These are phyloP conservation scores for Limenitis camilla DNA, from an alignment of 2,888 invertebrate species.

Conservation along the genomic window DNA sequence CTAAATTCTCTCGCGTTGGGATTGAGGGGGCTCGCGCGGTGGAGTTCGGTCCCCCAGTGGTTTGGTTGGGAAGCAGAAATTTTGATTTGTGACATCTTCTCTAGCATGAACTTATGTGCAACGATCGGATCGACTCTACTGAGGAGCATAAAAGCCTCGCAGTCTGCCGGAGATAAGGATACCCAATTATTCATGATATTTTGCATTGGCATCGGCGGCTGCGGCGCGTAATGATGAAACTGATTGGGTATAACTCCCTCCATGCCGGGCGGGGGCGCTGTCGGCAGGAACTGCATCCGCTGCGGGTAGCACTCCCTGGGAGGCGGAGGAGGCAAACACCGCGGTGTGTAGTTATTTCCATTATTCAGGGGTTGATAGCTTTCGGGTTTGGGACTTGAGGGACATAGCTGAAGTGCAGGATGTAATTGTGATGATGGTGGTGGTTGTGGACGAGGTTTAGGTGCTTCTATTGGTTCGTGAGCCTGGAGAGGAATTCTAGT, in stretches of 20 bases:
- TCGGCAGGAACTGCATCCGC: too few species aligned
- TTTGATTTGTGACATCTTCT: constrained; percentile 29
- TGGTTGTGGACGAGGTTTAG: background rate
- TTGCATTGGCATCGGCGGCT: too few species aligned
- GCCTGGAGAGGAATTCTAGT: background rate
- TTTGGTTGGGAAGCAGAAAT: background rate
- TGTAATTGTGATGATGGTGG: background rate
- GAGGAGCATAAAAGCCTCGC: constrained; percentile 40
- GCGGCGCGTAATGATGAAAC: too few species aligned
- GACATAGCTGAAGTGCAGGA: background rate
- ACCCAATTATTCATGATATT: constrained; percentile 17
- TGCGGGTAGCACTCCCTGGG: too few species aligned
- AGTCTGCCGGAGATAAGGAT: constrained; percentile 38
- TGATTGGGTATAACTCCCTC: too few species aligned
- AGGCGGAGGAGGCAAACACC: too few species aligned
- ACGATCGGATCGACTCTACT: constrained; percentile 36
- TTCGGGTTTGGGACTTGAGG: background rate
- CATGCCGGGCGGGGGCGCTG: too few species aligned
- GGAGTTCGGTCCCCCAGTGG: background rate
- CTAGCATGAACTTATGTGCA: constrained; percentile 47
- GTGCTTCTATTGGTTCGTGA: background rate
- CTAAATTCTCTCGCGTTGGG: constrained; percentile 9
- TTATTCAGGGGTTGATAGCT: too few species aligned
- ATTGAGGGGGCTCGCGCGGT: constrained; percentile 1
- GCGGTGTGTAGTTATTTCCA: too few species aligned